Conservation (phyloP, 2,888 invertebrate species). For the Fragum sueziense region DNA sequence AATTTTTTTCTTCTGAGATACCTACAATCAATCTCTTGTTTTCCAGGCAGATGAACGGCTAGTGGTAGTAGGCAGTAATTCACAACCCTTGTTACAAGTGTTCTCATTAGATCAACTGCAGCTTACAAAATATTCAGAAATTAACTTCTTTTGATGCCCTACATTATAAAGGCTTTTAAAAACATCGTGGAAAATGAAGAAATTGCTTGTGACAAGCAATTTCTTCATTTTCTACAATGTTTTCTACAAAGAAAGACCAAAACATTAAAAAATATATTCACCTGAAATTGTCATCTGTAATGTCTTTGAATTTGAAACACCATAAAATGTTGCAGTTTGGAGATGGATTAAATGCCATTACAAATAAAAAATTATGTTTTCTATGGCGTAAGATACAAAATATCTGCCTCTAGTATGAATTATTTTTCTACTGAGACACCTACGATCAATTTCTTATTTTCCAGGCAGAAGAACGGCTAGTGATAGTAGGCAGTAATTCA, state of each 20-base stretch:
- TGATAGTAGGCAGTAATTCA: conserved; percentile 76
- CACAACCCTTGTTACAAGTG: conserved; percentile 72
- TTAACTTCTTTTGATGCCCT: too few relatives aligned
- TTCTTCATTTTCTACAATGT: background rate
- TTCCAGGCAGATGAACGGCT: conserved; percentile 41
- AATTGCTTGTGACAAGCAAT: background rate
- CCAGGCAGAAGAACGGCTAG: conserved; percentile 40
- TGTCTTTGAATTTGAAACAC: background rate
- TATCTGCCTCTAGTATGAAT: background rate
- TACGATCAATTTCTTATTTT: background rate
- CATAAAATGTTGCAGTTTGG: background rate
- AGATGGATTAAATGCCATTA: background rate
- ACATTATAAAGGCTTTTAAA: background rate
- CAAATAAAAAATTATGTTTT: too few relatives aligned
- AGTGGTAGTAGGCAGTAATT: conserved; percentile 75
- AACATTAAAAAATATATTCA: too few relatives aligned
- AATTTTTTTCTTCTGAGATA: background rate
- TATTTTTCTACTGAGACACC: background rate
- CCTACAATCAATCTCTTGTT: background rate
- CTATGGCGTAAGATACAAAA: too few relatives aligned
- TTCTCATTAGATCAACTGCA: conserved; percentile 62
- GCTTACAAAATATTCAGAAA: conserved; percentile 63
- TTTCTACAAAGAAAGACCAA: background rate
- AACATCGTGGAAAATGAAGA: conserved; percentile 1
- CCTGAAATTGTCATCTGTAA: background rate